Evolutionary conservation across 2,797 vertebrate species (phyloP).

Genomic region (Trachops cirrhosus): DNA sequence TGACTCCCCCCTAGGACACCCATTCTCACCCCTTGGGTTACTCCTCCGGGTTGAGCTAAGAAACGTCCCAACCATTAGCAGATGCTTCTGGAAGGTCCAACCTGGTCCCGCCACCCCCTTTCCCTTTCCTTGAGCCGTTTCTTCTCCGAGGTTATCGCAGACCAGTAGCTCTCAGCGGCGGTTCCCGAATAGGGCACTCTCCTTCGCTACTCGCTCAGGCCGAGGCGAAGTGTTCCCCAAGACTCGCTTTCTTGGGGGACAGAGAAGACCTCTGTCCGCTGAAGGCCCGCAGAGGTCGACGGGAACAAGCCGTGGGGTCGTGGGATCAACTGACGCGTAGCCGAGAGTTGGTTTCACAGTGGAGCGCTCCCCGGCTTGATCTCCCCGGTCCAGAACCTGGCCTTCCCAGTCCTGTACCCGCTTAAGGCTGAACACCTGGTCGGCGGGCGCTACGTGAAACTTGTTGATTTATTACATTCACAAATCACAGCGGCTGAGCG

Average conservation of each 20-base stretch:
- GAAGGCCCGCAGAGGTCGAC: background rate
- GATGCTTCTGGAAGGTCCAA: background rate
- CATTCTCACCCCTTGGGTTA: background rate
- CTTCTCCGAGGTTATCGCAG: background rate
- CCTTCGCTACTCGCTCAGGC: background rate
- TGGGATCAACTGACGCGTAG: background rate
- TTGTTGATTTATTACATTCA: constrained; percentile 11
- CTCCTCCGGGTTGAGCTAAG: background rate
- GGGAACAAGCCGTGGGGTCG: background rate
- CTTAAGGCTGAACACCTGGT: background rate
- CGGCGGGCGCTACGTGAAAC: background rate
- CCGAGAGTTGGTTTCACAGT: background rate
- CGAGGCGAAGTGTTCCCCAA: background rate
- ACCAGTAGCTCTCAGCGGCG: background rate
- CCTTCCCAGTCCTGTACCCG: background rate
- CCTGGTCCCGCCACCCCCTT: background rate
- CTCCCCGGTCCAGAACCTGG: background rate
- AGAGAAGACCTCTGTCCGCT: background rate
- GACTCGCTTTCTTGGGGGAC: too few species aligned
- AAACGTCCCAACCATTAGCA: background rate
- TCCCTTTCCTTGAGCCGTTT: background rate
- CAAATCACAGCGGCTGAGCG: background rate
- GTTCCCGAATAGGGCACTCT: background rate
- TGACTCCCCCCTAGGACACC: background rate
- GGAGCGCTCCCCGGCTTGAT: background rate